Evolutionary conservation across 2,113 vertebrate species (phyloP), one percentile per base, ranked within the genome.

Genomic region (Austrofundulus limnaeus): DNA sequence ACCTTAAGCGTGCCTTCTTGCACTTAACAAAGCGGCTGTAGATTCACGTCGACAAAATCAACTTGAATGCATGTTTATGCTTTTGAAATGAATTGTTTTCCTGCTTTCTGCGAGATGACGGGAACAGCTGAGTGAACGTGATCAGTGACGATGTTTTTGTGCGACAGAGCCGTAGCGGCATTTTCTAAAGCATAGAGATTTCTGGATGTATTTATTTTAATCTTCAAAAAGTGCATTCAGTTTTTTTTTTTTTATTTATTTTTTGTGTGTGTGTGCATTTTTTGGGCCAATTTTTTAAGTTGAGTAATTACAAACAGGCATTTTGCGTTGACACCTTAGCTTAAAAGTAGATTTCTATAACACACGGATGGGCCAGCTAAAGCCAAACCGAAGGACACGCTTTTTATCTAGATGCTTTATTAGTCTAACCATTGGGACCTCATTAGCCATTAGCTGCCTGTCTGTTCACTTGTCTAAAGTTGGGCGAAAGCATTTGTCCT

Each of bases 41-140:
- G 0, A 13, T 1, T 21, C 57, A 67, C 51, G 38, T 55, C 23
- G 11, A 42, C 25, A 46, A 20, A 59, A 42, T 56, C 0, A 39
- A 28, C 2, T 5, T 31, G 14, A 19, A 37, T 34, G 6, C 11
- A 5, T 31, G 19, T 23, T 17, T 70, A 21, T 10, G 13, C 23
- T 2, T 48, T 46, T 52, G 1, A 64, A 63, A 70, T 46, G 15
- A 66, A 75, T 52, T 37, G 14, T 16, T 48, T 78, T 74, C 51
- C 81, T 72, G 73, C 16, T 19, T 28, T 82, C 54, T 56, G 57
- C 51, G 71, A 31, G 23, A 31, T 28, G 45, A 58, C 16, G 48
- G 19, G 10, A 81, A 81, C 77, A 89, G 82, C 79, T 84, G 78
- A 82, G 60, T 6, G 53, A 83, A 72, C 80, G 83, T 89, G 82